phyloP scores from a whole-genome alignment of 1,140 invertebrate species.

The Platyscapa corneri region DNA sequence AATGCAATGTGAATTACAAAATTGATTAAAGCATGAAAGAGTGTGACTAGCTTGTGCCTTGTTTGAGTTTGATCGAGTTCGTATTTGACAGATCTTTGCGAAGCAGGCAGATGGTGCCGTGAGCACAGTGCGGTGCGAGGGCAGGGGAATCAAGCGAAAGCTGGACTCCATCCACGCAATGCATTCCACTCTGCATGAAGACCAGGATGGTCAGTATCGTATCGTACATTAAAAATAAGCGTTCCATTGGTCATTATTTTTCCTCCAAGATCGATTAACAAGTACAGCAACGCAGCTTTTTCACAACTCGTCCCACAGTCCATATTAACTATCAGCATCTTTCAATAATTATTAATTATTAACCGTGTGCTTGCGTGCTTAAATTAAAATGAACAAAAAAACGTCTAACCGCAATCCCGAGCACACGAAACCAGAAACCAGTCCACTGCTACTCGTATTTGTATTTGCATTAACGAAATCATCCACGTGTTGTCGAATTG shows the following conservation, averaged over 20 bases:
- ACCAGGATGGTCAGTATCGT: conserved; percentile 75
- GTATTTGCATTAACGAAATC: too few relatives aligned
- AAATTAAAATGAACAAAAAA: not conserved
- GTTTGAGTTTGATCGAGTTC: conserved; percentile 74
- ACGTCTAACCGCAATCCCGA: too few relatives aligned
- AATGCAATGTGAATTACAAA: conserved; percentile 47
- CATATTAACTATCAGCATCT: too few relatives aligned
- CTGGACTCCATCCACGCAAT: conserved; percentile 75
- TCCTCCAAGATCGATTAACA: conserved; percentile 29
- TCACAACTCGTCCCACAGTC: too few relatives aligned
- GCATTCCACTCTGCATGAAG: conserved; percentile 75
- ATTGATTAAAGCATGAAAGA: conserved; percentile 39
- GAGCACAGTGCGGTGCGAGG: conserved; percentile 73
- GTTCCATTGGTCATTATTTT: conserved; percentile 40
- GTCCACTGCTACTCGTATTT: too few relatives aligned
- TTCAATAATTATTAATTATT: too few relatives aligned
- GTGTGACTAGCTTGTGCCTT: conserved; percentile 65
- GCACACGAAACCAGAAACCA: too few relatives aligned
- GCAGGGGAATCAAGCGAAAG: conserved; percentile 75
- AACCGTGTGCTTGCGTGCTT: not conserved
- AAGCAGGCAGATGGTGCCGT: conserved; percentile 74
- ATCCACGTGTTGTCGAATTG: too few relatives aligned
- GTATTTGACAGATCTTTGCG: conserved; percentile 75
- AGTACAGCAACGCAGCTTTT: not conserved
- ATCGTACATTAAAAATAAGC: conserved; percentile 67